Evolutionary conservation across 2,888 invertebrate species (phyloP), one percentile per base, ranked within the genome.

Genomic region (Orthosia cruda): DNA sequence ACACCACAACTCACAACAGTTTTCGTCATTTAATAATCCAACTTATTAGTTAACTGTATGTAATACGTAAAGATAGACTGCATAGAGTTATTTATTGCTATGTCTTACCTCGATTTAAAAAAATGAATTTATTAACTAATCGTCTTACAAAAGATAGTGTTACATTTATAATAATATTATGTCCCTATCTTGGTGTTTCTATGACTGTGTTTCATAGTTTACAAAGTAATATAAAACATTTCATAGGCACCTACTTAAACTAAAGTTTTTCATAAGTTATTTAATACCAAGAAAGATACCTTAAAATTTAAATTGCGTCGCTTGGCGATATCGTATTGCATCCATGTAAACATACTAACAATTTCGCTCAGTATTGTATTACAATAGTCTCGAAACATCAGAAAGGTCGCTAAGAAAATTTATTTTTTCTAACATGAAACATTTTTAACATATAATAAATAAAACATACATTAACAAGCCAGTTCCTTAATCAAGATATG

Each of bases 141-240:
- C 86, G 88, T 89, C 91, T 92, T 95, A 95, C 88, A 94, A 95
- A 95, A 95, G 88, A 92, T 93, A 93, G 86, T 92, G 89, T 93
- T 89, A 92, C 88, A 84, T 84, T 78, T 85, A 84, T 74, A 87
- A 80, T 84, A 88, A 85, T 76, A 89, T 91, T 87, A 84, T 89
- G 89, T 93, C 93, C 94, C 93, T 93, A 92, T 90, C 72, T 69
- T 71, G 88, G 89, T 90, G 91, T 92, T 91, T 88, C 88, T 80
- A 77, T 89, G 88, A 89, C 88, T 87, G 84, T 86, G 87, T 90
- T 91, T 89, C 84, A 76, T 87, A 71, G 50, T 68, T 52, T 4
- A 58, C 7, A 20, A 58, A 63, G 52, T 20, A 32, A 26, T 23
- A 13, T 11, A 1, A 13, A 32, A 12, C 3, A 40, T 20, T 40